Evolutionary conservation across 2,888 invertebrate species (phyloP), one percentile per base, ranked within the genome.

Genomic region (Sinelater perroti): DNA sequence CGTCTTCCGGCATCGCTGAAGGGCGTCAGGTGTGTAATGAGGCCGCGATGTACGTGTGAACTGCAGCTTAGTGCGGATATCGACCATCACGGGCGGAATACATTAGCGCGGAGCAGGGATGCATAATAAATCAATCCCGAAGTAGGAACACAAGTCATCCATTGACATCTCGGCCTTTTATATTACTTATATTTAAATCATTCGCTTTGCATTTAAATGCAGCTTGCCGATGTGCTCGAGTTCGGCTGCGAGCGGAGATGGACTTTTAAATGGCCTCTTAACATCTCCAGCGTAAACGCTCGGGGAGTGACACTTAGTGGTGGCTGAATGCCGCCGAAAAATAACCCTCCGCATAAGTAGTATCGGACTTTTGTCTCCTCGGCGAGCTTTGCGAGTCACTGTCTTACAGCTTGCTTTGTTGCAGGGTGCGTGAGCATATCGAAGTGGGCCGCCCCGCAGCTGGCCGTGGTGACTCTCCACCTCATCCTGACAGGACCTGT

Each of bases 371-470:
- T 40, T 40, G 8, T 24, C 31, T 40, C 49, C 30, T 31, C 33
- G 38, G 21, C 13, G 3, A 38, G 20, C 30, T 31, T 28, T 46
- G 21, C 13, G 3, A 38, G 20, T 20, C 20, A 31, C 24, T 55
- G 30, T 17, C 28, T 31, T 55, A n/a, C 47, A 21, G 30, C 42
- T 55, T 17, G 4, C 65, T 70, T 72, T 75, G 73, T 78, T 78
- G 60, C 76, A 78, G 78, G 76, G 68, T 76, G 75, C 68, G 72
- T 73, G 67, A 75, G 75, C 70, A 73, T 75, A 67, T 70, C 72
- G 64, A 73, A 72, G 67, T 76, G 76, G 76, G 70, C 74, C 62
- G 69, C 72, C 56, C 74, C 74, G 50, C 77, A 77, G 67, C 70
- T 77, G 63, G 73, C 74, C 63, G 72, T 76, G 67, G 73, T 76